Conservation (phyloP, 1,140 invertebrate species). For the Heliconius nattereri region DNA sequence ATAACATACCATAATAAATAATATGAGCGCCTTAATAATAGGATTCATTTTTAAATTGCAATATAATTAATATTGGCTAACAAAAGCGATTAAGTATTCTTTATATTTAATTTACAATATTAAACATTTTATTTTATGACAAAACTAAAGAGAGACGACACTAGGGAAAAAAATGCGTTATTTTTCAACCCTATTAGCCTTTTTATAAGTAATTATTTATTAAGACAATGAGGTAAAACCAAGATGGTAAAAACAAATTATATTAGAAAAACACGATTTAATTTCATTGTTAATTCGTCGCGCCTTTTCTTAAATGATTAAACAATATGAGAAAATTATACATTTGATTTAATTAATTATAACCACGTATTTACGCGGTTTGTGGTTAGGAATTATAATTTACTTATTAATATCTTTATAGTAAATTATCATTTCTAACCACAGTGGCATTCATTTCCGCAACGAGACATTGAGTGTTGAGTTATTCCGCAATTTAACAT, state of each 20-base stretch:
- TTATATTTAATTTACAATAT: not conserved
- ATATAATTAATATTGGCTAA: not conserved
- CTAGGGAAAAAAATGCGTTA: not conserved
- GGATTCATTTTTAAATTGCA: not conserved
- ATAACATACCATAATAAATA: not conserved
- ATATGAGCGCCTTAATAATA: not conserved
- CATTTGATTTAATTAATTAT: too few species aligned
- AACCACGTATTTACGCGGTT: too few species aligned
- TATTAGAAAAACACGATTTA: not conserved
- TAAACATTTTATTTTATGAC: not conserved
- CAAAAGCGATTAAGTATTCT: not conserved
- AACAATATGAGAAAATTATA: constrained; percentile 5
- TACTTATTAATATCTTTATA: too few species aligned
- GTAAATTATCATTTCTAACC: too few species aligned
- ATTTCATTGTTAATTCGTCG: constrained; percentile 17
- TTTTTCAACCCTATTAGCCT: not conserved
- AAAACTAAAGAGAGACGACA: not conserved
- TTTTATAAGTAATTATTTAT: not conserved
- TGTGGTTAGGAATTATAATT: too few species aligned
- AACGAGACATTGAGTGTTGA: too few species aligned
- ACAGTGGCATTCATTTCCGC: too few species aligned
- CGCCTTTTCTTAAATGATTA: not conserved
- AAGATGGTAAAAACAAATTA: not conserved
- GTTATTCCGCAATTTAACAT: too few species aligned
- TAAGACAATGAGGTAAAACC: not conserved